Conservation (phyloP, 2,113 vertebrate species). For the Heterocephalus glaber region DNA sequence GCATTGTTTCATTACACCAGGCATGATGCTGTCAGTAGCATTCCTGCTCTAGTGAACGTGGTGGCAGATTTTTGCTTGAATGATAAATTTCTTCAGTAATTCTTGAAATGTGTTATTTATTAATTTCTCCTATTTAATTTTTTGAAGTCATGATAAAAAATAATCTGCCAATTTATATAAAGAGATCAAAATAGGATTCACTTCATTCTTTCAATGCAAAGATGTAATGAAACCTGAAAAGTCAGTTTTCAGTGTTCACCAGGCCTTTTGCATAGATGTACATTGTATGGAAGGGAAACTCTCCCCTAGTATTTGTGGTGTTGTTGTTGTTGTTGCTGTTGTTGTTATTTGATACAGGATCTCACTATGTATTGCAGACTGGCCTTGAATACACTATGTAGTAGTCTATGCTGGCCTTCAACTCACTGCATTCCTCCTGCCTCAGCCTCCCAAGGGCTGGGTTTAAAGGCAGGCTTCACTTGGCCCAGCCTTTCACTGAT, state of each 20-base stretch:
- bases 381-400: background rate
- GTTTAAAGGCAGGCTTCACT: background rate
- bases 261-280: background rate
- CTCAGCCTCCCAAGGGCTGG: background rate
- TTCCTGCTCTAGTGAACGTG: background rate
- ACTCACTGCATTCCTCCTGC: background rate
- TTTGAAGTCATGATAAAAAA: background rate
- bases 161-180: background rate
- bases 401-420: background rate
- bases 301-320: background rate
- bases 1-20: background rate
- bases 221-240: background rate
- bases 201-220: background rate
- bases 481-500: background rate
- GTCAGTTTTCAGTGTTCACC: background rate
- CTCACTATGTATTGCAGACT: background rate
- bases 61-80: background rate
- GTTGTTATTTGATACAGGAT: background rate
- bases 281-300: no score
- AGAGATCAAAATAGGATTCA: background rate
- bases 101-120: background rate
- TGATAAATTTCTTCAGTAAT: conserved; percentile 4
- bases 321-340: no score
- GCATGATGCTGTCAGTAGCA: background rate
- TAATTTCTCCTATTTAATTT: background rate